Conservation (phyloP, 2,113 vertebrate genomes). For the Dicerorhinus sumatrensis region DNA sequence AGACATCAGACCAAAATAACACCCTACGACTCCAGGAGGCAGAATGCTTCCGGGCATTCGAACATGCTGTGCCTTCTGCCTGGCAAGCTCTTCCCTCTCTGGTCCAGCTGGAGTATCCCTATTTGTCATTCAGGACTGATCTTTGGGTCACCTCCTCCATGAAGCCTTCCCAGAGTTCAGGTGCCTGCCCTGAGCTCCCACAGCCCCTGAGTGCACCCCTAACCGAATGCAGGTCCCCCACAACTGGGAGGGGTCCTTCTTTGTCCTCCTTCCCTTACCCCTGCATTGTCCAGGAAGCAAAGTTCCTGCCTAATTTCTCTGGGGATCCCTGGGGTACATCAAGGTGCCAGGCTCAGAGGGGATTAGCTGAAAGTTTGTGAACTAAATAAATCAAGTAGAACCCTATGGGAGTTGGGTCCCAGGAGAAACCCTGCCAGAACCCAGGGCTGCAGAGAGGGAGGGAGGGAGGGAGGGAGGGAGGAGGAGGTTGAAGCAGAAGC, state of each 20-base stretch:
- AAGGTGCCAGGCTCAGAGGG: background rate
- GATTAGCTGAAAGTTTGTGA: background rate
- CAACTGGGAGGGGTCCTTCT: background rate
- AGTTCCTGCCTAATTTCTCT: background rate
- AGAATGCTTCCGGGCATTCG: background rate
- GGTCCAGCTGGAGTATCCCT: background rate
- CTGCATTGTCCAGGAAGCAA: background rate
- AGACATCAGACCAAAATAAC: background rate
- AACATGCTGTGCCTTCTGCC: background rate
- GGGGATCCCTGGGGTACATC: background rate
- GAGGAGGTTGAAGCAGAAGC: background rate
- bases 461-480: accelerated
- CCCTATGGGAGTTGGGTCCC: background rate
- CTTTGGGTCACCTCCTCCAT: background rate
- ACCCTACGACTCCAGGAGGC: background rate
- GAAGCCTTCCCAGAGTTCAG: background rate
- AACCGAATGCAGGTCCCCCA: background rate
- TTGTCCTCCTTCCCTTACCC: background rate
- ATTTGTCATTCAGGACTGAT: background rate
- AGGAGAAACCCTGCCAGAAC: background rate
- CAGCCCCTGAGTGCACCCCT: background rate
- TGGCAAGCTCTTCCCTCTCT: background rate
- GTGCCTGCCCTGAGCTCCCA: background rate
- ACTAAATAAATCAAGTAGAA: background rate
- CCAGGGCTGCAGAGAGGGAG: background rate